phyloP scores from a whole-genome alignment of 2,888 invertebrate genomes.

The Alsophila aescularia region DNA sequence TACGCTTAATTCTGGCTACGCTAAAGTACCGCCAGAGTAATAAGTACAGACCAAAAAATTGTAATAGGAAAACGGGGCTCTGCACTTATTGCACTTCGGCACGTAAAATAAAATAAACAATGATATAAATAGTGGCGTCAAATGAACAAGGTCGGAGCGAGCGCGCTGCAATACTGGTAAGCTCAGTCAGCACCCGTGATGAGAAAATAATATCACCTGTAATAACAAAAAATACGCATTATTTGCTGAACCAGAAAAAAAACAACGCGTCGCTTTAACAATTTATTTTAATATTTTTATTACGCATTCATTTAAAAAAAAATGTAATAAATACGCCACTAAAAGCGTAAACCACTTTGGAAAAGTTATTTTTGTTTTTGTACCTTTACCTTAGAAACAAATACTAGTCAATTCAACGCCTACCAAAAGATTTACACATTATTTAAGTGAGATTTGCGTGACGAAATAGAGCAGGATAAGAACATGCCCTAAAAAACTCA shows the following conservation, averaged over 20 bases:
- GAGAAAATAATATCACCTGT: conserved; percentile 48
- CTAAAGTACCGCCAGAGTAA: conserved; percentile 37
- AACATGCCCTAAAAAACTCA: no score
- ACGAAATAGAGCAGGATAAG: no score
- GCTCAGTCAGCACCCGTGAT: conserved; percentile 64
- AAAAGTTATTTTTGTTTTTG: no score
- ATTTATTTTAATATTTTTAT: no score
- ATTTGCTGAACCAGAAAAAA: not conserved
- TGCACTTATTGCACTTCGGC: conserved; percentile 2
- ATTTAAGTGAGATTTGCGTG: no score
- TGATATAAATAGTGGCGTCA: conserved; percentile 65
- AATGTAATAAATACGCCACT: no score
- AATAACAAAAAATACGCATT: conserved; percentile 40
- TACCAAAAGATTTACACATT: no score
- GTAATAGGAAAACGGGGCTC: not conserved
- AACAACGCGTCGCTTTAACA: no score
- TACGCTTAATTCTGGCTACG: conserved; percentile 57
- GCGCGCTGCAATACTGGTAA: conserved; percentile 54
- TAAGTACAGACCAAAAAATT: not conserved
- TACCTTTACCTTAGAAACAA: no score
- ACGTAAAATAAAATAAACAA: conserved; percentile 61
- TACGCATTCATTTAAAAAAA: no score
- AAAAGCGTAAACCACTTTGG: no score
- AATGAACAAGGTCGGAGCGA: conserved; percentile 46
- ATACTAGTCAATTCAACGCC: no score